Evolutionary conservation across 2,888 invertebrate species (phyloP), one percentile per base, ranked within the genome.

Genomic region (Eilema sororculum): DNA sequence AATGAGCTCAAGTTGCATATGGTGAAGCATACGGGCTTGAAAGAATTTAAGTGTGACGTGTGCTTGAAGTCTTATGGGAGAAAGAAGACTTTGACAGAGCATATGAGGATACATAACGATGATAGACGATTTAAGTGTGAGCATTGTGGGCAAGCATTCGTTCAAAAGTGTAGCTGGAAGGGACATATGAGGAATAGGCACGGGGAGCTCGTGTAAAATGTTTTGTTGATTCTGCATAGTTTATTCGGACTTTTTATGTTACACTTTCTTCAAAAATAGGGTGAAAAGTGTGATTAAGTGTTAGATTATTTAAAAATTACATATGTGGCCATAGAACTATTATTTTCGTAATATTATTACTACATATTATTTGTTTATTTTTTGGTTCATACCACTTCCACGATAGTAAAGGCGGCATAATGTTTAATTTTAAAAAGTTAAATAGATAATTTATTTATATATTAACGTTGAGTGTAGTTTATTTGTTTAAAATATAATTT

Each of bases 71-170:
- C 85, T 0, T 91, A 87, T 64, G 83, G 80, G 0, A 79, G 87
- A 41, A 87, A 82, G 73, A 85, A 84, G 56, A 88, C 87, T 0
- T 72, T 88, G 25, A 83, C 68, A 4, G 85, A 88, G 24, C 88
- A 89, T n/a, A 86, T 89, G 84, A 77, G 84, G 46, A 89, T 89
- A 58, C 88, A 89, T 52, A 85, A 81, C n/a, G 84, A 88, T 56
- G 86, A 87, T 68, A 82, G 82, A 8, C 65, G 84, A 16, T 87
- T 83, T 61, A 79, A 83, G 16, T 88, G 88, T 60, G 81, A 82
- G 6, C 75, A 80, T 22, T 88, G 88, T 28, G 83, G 83, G 0
- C 83, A 84, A 61, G 82, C 81, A 6, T 87, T 87, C 30, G 78
- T 84, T 2, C 86, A 87, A 67, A 89, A 87, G 59, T 84, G 84